Conservation (phyloP, 1,140 invertebrate species). For the Papilio aristodemus region DNA sequence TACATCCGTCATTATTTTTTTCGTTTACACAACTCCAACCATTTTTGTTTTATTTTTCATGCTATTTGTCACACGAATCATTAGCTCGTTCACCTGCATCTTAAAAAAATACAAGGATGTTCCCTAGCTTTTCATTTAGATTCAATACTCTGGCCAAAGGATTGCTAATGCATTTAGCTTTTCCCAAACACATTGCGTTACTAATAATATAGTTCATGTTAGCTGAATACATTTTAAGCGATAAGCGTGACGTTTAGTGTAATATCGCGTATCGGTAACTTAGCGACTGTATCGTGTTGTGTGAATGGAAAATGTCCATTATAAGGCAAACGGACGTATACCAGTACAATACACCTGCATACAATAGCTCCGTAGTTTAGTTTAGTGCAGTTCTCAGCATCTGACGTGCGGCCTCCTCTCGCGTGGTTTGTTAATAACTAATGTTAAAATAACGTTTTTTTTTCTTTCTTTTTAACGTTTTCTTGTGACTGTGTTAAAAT, state of each 20-base stretch:
- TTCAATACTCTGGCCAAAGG: background rate
- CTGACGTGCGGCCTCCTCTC: constrained; percentile 65
- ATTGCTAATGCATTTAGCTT: background rate
- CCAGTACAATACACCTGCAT: constrained; percentile 72
- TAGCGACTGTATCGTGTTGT: constrained; percentile 62
- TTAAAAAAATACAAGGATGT: no score
- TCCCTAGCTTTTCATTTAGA: background rate
- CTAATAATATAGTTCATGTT: background rate
- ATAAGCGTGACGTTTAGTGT: constrained; percentile 26
- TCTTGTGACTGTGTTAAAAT: background rate
- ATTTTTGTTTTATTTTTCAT: no score
- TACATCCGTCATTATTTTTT: no score
- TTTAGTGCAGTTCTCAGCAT: constrained; percentile 70
- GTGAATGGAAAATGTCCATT: constrained; percentile 75
- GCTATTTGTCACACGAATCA: no score
- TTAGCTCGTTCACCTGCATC: no score
- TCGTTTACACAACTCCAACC: no score
- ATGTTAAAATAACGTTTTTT: constrained; percentile 29
- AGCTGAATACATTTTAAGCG: background rate
- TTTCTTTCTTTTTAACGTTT: constrained; percentile 11
- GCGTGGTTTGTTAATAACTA: constrained; percentile 24
- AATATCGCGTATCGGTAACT: constrained; percentile 38
- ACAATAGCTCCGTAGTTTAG: constrained; percentile 68
- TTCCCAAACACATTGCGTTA: background rate
- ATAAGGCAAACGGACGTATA: constrained; percentile 68